Percentiles rank a stretch among this genome's conserved stretches.
phyloP scores from a whole-genome alignment of 1,140 invertebrate genomes.

The Artemia franciscana region DNA sequence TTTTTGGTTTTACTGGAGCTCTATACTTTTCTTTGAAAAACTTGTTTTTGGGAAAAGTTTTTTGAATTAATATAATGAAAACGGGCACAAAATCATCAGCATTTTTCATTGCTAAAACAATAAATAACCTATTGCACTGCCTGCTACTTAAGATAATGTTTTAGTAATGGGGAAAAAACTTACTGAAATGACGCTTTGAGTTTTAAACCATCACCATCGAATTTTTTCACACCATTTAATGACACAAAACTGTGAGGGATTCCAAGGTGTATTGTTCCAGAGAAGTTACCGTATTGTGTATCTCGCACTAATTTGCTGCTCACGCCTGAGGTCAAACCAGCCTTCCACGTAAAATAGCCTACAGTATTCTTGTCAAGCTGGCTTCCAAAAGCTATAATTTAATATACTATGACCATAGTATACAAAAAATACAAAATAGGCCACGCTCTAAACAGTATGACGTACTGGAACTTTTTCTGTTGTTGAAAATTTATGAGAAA shows the following conservation, averaged over 20 bases:
- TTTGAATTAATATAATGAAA: too few relatives aligned
- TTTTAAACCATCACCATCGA: constrained; percentile 48
- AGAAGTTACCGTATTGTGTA: constrained; percentile 34
- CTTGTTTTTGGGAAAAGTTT: too few relatives aligned
- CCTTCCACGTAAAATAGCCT: constrained; percentile 62
- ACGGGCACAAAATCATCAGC: too few relatives aligned
- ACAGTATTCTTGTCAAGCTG: constrained; percentile 62
- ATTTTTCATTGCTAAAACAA: too few relatives aligned
- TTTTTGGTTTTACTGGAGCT: too few relatives aligned
- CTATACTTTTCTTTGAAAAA: too few relatives aligned
- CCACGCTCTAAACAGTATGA: too few relatives aligned
- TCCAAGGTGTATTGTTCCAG: constrained; percentile 49
- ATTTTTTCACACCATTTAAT: constrained; percentile 46
- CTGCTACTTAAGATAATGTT: too few relatives aligned
- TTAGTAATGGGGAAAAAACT: constrained; percentile 15
- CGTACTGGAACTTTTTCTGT: too few relatives aligned
- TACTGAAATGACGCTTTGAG: constrained; percentile 52
- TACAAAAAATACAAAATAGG: not conserved
- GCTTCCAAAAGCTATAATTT: constrained; percentile 22
- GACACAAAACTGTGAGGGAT: constrained; percentile 50
- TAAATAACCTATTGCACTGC: too few relatives aligned
- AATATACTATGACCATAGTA: constrained; percentile 4
- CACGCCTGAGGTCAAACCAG: constrained; percentile 42
- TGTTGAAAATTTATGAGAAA: too few relatives aligned
- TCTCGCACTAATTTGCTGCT: constrained; percentile 50